phyloP scores from a whole-genome alignment of 2,888 invertebrate genomes.

The Acanthosepion pharaonis region DNA sequence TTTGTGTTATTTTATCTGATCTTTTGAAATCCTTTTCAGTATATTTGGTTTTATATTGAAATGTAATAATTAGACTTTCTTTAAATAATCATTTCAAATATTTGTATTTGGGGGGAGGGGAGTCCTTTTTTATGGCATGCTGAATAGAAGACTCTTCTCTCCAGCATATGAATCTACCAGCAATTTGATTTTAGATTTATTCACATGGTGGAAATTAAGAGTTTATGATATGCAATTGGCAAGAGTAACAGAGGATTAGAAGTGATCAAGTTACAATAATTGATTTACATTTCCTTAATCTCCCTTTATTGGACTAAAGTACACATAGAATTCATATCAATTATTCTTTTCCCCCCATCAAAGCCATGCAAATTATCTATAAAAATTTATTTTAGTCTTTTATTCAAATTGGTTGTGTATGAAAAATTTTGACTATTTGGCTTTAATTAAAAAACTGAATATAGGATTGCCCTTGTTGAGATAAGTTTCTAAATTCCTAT shows the following conservation, averaged over 20 bases:
- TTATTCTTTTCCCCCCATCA: not conserved
- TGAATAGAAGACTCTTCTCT: too few species aligned
- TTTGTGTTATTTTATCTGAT: too few species aligned
- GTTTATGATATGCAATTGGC: not conserved
- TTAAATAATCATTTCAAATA: too few species aligned
- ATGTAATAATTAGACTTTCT: too few species aligned
- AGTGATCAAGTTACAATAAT: not conserved
- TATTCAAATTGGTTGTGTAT: not conserved
- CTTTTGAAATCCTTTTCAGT: too few species aligned
- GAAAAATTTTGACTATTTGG: too few species aligned
- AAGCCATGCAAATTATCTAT: not conserved
- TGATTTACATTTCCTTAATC: not conserved
- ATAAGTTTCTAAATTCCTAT: not conserved
- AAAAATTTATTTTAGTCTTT: not conserved
- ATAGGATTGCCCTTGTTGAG: not conserved
- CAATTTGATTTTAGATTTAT: not conserved
- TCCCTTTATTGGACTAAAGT: not conserved
- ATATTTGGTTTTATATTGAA: too few species aligned
- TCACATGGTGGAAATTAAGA: not conserved
- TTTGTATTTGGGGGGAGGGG: too few species aligned
- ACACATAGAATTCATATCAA: not conserved
- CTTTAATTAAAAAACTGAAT: not conserved
- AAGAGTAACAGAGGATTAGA: not conserved
- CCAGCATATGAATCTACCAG: not conserved
- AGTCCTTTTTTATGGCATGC: too few species aligned